These are phyloP conservation scores for Frieseomelitta varia DNA, from an alignment of 1,140 invertebrate species.

Conservation along the genomic window DNA sequence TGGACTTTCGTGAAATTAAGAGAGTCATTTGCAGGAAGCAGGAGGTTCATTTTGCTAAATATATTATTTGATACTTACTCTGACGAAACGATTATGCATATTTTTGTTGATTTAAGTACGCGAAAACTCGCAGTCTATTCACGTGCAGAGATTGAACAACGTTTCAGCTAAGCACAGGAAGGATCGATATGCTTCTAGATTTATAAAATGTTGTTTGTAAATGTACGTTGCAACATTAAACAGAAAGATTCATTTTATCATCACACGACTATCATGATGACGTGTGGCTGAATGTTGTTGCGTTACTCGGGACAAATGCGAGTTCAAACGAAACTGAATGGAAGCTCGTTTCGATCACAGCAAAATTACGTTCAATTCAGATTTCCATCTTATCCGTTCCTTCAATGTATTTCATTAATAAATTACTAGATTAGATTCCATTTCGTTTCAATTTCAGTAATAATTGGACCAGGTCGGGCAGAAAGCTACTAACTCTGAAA, in stretches of 20 bases:
- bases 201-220: background rate
- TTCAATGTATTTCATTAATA: too few relatives aligned
- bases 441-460: too few relatives aligned
- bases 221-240: background rate
- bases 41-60: too few relatives aligned
- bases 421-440: too few relatives aligned
- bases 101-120: too few relatives aligned
- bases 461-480: too few relatives aligned
- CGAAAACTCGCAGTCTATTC: too few relatives aligned
- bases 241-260: background rate
- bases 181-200: background rate
- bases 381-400: background rate
- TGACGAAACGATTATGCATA: too few relatives aligned
- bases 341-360: background rate
- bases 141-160: background rate
- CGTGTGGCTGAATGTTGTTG: background rate
- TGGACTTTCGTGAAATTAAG: too few relatives aligned
- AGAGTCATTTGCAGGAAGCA: too few relatives aligned
- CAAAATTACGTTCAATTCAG: background rate
- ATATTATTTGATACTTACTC: too few relatives aligned
- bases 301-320: background rate
- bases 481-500: too few relatives aligned
- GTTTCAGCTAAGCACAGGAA: background rate
- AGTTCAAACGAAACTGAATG: background rate
- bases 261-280: background rate